These are phyloP conservation scores for Pyrochroa serraticornis DNA, from an alignment of 2,888 invertebrate species.

Conservation along the genomic window DNA sequence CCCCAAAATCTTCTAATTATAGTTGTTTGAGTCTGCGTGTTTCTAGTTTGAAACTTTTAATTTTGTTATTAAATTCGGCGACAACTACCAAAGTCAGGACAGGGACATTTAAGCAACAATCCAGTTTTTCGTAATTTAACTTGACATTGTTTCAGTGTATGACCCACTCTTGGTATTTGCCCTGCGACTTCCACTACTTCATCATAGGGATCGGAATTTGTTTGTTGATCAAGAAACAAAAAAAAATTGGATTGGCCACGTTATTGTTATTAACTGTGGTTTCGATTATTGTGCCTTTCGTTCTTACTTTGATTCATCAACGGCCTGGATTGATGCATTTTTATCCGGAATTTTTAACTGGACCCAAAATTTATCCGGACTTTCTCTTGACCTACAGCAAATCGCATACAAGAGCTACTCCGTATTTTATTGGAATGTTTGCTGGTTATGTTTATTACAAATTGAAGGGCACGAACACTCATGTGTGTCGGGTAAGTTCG, in stretches of 20 bases:
- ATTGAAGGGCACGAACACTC: slow-evolving; percentile 42
- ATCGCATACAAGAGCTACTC: slow-evolving; percentile 65
- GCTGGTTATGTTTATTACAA: slow-evolving; percentile 60
- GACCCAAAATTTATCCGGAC: slow-evolving; percentile 61
- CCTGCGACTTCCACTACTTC: slow-evolving; percentile 74
- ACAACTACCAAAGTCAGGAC: too few species aligned
- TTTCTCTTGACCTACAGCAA: slow-evolving; percentile 65
- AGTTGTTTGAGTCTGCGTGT: too few species aligned
- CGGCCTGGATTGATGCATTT: slow-evolving; percentile 64
- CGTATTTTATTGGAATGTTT: slow-evolving; percentile 66
- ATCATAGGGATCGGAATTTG: slow-evolving; percentile 62
- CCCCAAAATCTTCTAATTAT: too few species aligned
- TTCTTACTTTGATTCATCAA: slow-evolving; percentile 60
- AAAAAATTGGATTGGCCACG: slow-evolving; percentile 55
- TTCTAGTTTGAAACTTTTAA: too few species aligned
- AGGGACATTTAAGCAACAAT: neutral
- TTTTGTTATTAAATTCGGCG: too few species aligned
- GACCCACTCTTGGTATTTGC: slow-evolving; percentile 71
- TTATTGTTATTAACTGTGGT: slow-evolving; percentile 53
- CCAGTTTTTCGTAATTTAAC: neutral
- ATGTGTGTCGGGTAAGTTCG: slow-evolving; percentile 51
- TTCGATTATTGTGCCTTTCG: slow-evolving; percentile 61
- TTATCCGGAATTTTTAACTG: slow-evolving; percentile 62
- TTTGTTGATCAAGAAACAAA: slow-evolving; percentile 57
- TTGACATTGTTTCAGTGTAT: slow-evolving; percentile 64